Base-by-base conservation (phyloP, 1,140 invertebrate species). In the Sminthurinus signatus region DNA sequence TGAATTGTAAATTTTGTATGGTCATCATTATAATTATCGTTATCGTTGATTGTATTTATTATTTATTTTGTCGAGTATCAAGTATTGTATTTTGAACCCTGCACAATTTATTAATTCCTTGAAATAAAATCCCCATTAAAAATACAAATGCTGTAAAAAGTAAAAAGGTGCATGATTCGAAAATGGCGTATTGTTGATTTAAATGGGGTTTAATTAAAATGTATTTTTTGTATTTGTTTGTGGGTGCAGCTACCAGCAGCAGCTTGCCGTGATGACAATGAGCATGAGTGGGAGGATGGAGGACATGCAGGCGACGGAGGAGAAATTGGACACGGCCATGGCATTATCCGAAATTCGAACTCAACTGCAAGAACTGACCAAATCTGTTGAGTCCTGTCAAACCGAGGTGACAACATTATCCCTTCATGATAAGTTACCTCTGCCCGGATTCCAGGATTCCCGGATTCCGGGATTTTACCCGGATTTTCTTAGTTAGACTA, bases 251-350 rank as follows among this genome's bases (percentile, higher is more conserved):
- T 65, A 69, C 48, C 90, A 93, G 84, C 89, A 91, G 84, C 90
- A 92, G 86, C 88, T 92, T 84, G 89, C 87, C 84, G 87, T 91
- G 81, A 93, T 93, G 91, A 92, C 88, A 81, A 90, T 91, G 86
- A 92, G 91, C 84, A 84, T 93, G 80, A 88, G 86, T 77, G 85
- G 87, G 74, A 91, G 92, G 82, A 83, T 93, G 82, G 89, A 92
- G 80, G 88, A 92, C 80, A 85, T 93, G 79, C 88, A 91, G 75
- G 75, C 62, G 32, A 85, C 86, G 72, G 88, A 92, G 29, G 65
- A 73, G 61, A 73, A 70, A 27, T 82, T 89, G 75, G 89, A 91
- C 81, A 91, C 89, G 64, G 89, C 88, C 75, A 88, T 91, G 73
- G 89, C 89, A 69, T 84, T 92, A 74, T 90, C 87, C 78, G 89